These are phyloP conservation scores for Procambarus clarkii DNA, from an alignment of 1,140 invertebrate species.

Conservation along the genomic window DNA sequence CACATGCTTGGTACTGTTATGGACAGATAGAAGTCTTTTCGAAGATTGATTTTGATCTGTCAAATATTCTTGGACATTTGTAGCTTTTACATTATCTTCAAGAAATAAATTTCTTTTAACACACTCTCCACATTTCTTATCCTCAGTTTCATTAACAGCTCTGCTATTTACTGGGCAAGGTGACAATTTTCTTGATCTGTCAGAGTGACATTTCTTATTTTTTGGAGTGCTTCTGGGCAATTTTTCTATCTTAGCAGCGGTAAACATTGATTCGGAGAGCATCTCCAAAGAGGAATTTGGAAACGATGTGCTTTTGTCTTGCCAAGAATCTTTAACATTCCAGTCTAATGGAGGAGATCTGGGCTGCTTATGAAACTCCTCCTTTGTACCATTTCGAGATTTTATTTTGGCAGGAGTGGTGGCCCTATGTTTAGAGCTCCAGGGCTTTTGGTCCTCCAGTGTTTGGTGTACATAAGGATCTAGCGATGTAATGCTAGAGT, in stretches of 20 bases:
- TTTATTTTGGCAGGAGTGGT: neutral
- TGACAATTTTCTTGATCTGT: neutral
- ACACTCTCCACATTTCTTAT: neutral
- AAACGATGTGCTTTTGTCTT: neutral
- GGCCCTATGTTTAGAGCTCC: neutral
- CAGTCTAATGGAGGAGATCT: neutral
- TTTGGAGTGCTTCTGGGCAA: constrained; percentile 27
- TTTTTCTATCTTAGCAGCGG: neutral
- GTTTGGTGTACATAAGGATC: neutral
- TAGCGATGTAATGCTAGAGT: neutral
- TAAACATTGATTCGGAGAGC: neutral
- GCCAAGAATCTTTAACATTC: neutral
- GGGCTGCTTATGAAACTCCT: neutral
- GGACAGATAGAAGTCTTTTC: neutral
- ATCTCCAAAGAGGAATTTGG: neutral
- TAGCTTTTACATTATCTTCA: neutral
- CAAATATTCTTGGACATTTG: neutral
- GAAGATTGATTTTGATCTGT: neutral
- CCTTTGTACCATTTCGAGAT: neutral
- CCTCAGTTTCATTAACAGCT: neutral
- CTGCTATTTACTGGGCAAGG: neutral
- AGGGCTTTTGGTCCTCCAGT: neutral
- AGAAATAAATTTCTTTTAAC: neutral
- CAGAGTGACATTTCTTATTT: neutral
- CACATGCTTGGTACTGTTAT: neutral